Percentiles rank a stretch among this genome's conserved stretches.
phyloP scores from a whole-genome alignment of 1,140 invertebrate species.

The Oreohelix idahoensis region DNA sequence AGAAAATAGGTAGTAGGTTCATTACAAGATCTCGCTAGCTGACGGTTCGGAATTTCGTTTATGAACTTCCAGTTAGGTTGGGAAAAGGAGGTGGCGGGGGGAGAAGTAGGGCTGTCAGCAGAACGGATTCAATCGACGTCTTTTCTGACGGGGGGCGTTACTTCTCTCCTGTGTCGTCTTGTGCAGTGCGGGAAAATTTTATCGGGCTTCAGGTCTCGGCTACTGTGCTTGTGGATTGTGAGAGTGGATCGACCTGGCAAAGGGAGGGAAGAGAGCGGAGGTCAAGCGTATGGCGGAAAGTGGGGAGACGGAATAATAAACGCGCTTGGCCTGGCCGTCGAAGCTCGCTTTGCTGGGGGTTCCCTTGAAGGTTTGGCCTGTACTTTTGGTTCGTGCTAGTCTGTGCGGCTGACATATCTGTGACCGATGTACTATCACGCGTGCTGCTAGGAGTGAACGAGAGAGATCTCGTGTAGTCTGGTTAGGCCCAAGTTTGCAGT shows the following conservation, averaged over 20 bases:
- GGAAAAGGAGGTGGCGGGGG: not conserved
- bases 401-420: not conserved
- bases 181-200: not conserved
- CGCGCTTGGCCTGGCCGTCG: not conserved
- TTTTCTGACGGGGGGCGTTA: not conserved
- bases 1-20: too few relatives aligned
- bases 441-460: not conserved
- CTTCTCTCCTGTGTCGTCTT: not conserved
- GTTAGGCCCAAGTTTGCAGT: not conserved
- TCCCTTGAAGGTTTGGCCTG: slow-evolving; percentile 21
- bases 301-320: not conserved
- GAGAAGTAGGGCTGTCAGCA: not conserved
- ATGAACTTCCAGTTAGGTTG: too few relatives aligned
- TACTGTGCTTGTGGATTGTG: not conserved
- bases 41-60: too few relatives aligned
- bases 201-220: not conserved
- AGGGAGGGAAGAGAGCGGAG: not conserved
- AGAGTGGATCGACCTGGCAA: slow-evolving; percentile 1
- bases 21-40: too few relatives aligned
- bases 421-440: not conserved
- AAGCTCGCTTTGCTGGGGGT: slow-evolving; percentile 24
- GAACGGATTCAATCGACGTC: not conserved
- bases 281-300: not conserved
- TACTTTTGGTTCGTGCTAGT: not conserved
- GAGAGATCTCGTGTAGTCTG: not conserved